Base-by-base conservation (phyloP, 2,888 invertebrate genomes). In the Lycophotia porphyrea region DNA sequence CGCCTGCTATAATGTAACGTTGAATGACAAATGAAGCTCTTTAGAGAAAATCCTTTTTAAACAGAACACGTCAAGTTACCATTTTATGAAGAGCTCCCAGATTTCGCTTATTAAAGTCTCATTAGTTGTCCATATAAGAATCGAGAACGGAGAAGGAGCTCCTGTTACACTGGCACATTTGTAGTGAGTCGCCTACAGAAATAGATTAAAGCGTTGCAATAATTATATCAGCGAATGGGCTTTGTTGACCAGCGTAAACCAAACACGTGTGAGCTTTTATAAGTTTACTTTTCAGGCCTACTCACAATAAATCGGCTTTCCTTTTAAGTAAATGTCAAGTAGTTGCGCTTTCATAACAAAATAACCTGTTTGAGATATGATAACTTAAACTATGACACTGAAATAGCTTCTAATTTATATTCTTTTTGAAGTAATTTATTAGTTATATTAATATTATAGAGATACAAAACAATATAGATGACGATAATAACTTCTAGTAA, bases 141-240 rank as follows among this genome's bases (percentile, higher is more conserved):
- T 82, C 81, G 84, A 80, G 78, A 80, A 74, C 76, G 80, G 83
- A 84, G 75, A 80, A 81, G 85, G 84, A 86, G 93, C 52, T 92
- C 94, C 86, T 76, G 76, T 87, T 92, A 92, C 44, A 83, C 85
- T 93, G 93, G 94, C 79, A 76, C 55, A 84, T 84, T 86, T 82
- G 88, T 87, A 87, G 91, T 93, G 94, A 94, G 91, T 94, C 93
- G 93, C 77, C 88, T 90, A 93, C 95, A 90, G 90, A 94, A 95
- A 96, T 96, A 96, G 95, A 94, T 90, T 91, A 91, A 92, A 91
- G 92, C 94, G 88, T 92, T 93, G 95, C 94, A 95, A 94, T 95
- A 95, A 95, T 95, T 95, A 95, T 95, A 95, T 95, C 95, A 95
- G 93, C 94, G 92, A 92, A 93, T 90, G 91, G 89, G 92, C 94